These are phyloP conservation scores for Orientallactaga sibirica DNA, from an alignment of 2,797 vertebrate genomes.

Conservation along the genomic window DNA sequence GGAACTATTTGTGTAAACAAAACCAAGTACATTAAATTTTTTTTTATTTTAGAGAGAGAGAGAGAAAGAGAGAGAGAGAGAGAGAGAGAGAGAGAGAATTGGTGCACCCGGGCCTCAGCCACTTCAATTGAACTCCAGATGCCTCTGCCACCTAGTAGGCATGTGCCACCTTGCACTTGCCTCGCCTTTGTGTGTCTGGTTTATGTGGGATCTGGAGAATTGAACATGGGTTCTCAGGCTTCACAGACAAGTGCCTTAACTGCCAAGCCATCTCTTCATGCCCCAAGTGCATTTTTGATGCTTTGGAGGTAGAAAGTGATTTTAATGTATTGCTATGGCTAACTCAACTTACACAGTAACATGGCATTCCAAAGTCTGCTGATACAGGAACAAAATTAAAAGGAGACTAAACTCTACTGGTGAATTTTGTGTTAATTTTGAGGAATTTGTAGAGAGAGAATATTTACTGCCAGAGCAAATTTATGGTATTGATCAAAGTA, in stretches of 20 bases:
- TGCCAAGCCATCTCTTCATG: too few species aligned
- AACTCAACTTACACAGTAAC: conserved; percentile 78
- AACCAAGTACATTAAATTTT: conserved; percentile 61
- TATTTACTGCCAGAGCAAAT: conserved; percentile 77
- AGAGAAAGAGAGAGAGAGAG: too few species aligned
- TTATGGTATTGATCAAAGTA: conserved; percentile 78
- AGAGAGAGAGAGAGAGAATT: too few species aligned
- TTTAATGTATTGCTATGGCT: conserved; percentile 80
- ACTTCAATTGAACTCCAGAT: too few species aligned
- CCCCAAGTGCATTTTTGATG: conserved; percentile 48
- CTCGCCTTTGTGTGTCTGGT: too few species aligned
- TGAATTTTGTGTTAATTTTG: conserved; percentile 76
- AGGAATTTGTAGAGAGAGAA: conserved; percentile 76
- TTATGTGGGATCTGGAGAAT: too few species aligned
- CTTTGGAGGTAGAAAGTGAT: conserved; percentile 80
- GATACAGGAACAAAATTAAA: conserved; percentile 77
- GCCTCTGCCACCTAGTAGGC: too few species aligned
- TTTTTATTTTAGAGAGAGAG: conserved; percentile 46
- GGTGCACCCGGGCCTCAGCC: too few species aligned
- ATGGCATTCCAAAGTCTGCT: conserved; percentile 76
- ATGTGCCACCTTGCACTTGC: too few species aligned
- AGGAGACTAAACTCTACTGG: conserved; percentile 73
- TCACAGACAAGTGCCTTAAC: too few species aligned
- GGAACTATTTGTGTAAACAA: conserved; percentile 80
- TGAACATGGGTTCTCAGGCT: too few species aligned